phyloP scores from a whole-genome alignment of 2,113 vertebrate species.

The Dasyornis broadbenti region DNA sequence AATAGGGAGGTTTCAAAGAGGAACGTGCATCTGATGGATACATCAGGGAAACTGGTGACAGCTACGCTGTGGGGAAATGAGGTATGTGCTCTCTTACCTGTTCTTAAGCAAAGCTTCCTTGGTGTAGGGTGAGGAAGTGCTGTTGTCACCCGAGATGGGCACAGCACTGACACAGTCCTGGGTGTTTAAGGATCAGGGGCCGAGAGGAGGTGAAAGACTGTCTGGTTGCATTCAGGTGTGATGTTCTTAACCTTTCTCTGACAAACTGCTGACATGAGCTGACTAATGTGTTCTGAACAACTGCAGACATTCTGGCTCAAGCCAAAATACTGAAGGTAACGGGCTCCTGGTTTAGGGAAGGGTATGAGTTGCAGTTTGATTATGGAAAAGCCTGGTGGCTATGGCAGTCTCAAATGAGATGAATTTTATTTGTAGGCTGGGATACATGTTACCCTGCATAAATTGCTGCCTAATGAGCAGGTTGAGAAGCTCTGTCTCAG shows the following conservation, averaged over 20 bases:
- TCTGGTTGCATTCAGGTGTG: slow-evolving; percentile 53
- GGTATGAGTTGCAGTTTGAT: not conserved
- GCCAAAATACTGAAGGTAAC: not conserved
- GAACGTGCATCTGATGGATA: slow-evolving; percentile 87
- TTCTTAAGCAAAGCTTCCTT: not conserved
- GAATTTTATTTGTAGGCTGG: not conserved
- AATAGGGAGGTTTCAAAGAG: slow-evolving; percentile 91
- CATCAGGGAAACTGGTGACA: slow-evolving; percentile 85
- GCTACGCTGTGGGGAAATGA: slow-evolving; percentile 93
- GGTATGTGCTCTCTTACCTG: slow-evolving; percentile 69
- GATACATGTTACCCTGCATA: not conserved
- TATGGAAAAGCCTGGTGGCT: not conserved
- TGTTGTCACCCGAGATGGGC: not conserved
- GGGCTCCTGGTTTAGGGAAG: not conserved
- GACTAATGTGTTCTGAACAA: slow-evolving; percentile 53
- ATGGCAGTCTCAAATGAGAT: not conserved
- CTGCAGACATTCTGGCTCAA: slow-evolving; percentile 23
- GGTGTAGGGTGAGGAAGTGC: not conserved
- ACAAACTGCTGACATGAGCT: slow-evolving; percentile 56
- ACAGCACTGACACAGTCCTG: not conserved
- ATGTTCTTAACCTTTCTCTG: slow-evolving; percentile 46
- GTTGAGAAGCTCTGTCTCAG: not conserved
- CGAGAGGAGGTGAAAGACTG: slow-evolving; percentile 35
- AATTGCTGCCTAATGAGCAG: not conserved
- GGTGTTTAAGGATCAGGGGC: not conserved